Percentiles rank a stretch among this genome's conserved stretches.
phyloP scores from a whole-genome alignment of 2,888 invertebrate species.

The Orchesellides sinensis region DNA sequence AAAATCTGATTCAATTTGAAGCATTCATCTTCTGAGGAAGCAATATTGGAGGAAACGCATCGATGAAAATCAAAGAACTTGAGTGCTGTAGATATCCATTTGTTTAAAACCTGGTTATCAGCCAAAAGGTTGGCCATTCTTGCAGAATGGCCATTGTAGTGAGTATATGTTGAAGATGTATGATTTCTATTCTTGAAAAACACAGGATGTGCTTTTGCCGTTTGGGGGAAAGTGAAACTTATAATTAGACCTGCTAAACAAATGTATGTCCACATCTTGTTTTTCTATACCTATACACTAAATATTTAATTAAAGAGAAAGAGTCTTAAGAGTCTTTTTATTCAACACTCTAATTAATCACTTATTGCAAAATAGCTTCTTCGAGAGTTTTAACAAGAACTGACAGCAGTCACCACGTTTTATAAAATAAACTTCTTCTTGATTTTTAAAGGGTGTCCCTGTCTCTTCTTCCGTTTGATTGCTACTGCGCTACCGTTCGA shows the following conservation, averaged over 20 bases:
- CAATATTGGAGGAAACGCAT: slow-evolving; percentile 61
- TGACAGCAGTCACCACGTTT: no score
- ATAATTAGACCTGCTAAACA: slow-evolving; percentile 3
- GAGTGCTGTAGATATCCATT: slow-evolving; percentile 66
- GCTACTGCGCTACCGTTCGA: no score
- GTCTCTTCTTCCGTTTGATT: no score
- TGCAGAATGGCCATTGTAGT: not conserved
- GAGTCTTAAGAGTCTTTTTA: no score
- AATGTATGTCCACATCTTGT: not conserved
- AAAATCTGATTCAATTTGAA: slow-evolving; percentile 59
- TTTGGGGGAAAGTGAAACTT: slow-evolving; percentile 39
- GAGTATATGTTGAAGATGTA: no score
- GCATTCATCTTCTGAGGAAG: slow-evolving; percentile 71
- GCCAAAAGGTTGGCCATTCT: not conserved
- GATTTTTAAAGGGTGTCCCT: no score
- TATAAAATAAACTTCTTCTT: no score
- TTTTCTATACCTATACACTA: no score
- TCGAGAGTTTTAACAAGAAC: no score
- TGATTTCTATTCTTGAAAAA: slow-evolving; percentile 11
- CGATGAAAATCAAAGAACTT: slow-evolving; percentile 71
- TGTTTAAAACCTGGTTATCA: slow-evolving; percentile 38
- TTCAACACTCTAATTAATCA: no score
- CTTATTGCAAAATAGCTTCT: no score
- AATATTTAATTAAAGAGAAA: no score
- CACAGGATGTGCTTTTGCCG: slow-evolving; percentile 6